Percentiles rank a stretch among this genome's conserved stretches.
Evolutionary conservation across 2,797 vertebrate genomes (phyloP).

Genomic region (Hoplostethus atlanticus): DNA sequence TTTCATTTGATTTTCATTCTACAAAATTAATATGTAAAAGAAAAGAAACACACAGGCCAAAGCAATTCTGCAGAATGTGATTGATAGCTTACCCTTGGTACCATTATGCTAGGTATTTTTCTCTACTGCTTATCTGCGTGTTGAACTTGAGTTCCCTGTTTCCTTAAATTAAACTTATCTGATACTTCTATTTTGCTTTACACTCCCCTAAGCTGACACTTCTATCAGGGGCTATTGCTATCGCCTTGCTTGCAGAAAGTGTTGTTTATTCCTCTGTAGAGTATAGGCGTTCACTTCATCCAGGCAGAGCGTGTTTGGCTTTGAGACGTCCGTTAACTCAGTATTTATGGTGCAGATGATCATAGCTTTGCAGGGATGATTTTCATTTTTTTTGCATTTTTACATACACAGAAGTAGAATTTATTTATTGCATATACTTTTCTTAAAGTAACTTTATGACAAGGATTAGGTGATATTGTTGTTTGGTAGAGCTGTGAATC

Average conservation of each 20-base stretch:
- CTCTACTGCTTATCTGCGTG: constrained; percentile 39
- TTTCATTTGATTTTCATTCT: constrained; percentile 54
- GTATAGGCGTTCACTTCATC: constrained; percentile 51
- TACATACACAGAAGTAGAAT: constrained; percentile 16
- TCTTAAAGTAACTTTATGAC: constrained; percentile 19
- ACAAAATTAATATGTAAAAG: constrained; percentile 2
- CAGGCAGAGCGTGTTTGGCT: constrained; percentile 39
- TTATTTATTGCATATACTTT: constrained; percentile 38
- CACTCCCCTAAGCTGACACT: constrained; percentile 61
- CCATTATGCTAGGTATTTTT: constrained; percentile 38
- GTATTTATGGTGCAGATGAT: constrained; percentile 62
- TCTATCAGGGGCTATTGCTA: constrained; percentile 51
- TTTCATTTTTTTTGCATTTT: constrained; percentile 30
- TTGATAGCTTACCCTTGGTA: constrained; percentile 24
- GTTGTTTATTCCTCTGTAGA: constrained; percentile 31
- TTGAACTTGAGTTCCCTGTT: constrained; percentile 52
- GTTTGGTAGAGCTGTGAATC: constrained; percentile 12
- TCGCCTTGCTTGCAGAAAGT: constrained; percentile 52
- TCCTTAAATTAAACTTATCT: constrained; percentile 56
- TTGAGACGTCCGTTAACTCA: constrained; percentile 55
- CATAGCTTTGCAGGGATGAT: constrained; percentile 26
- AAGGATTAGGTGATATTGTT: constrained; percentile 38
- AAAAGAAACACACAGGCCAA: constrained; percentile 21
- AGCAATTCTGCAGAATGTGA: constrained; percentile 40
- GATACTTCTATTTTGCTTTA: constrained; percentile 61